phyloP scores from a whole-genome alignment of 2,113 vertebrate genomes.

The Melanostigma gelatinosum region DNA sequence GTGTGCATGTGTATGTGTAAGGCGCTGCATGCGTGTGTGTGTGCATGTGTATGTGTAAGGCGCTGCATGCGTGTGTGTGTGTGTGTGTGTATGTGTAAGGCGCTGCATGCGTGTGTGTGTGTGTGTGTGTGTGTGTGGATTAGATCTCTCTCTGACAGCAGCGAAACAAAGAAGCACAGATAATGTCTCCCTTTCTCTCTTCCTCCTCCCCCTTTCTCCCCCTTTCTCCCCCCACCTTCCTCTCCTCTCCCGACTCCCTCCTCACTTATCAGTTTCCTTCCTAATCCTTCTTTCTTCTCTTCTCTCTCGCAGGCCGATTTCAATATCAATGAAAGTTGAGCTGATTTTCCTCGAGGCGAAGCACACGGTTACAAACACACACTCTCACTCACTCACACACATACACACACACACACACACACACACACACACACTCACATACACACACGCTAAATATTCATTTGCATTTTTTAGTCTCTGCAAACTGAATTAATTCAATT shows the following conservation, averaged over 20 bases:
- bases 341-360: slow-evolving; percentile 59
- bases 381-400: too few species aligned
- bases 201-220: background rate
- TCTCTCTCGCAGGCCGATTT: slow-evolving; percentile 57
- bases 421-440: slow-evolving; percentile 16
- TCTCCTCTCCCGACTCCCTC: background rate
- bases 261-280: background rate
- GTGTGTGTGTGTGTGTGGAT: slow-evolving; percentile 22
- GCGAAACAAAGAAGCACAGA: slow-evolving; percentile 45
- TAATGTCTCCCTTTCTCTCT: slow-evolving; percentile 14
- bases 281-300: slow-evolving; percentile 43
- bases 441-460: slow-evolving; percentile 8
- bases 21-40: background rate
- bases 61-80: background rate
- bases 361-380: slow-evolving; percentile 2
- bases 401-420: slow-evolving; percentile 7
- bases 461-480: slow-evolving; percentile 42
- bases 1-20: too few species aligned
- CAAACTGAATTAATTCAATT: slow-evolving; percentile 59
- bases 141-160: slow-evolving; percentile 45
- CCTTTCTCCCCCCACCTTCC: background rate
- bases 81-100: background rate
- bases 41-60: background rate
- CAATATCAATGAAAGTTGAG: slow-evolving; percentile 67
- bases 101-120: background rate